phyloP scores from a whole-genome alignment of 2,888 invertebrate genomes.

The Dilophus febrilis region DNA sequence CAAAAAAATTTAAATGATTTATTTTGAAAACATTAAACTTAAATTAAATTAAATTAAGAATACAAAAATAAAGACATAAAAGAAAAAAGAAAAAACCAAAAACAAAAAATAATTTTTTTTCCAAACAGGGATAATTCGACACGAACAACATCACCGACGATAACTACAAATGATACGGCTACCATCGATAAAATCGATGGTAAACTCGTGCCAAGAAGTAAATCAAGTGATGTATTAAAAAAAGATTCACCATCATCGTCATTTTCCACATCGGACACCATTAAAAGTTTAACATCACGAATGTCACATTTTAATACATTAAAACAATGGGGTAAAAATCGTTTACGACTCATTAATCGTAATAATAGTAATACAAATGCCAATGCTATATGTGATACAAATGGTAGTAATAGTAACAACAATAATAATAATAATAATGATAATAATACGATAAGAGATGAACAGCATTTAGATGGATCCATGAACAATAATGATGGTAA shows the following conservation, averaged over 20 bases:
- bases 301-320: conserved; percentile 58
- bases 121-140: not conserved
- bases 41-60: no score
- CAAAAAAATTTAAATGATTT: no score
- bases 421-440: conserved; percentile 10
- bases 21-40: no score
- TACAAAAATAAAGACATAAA: no score
- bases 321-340: conserved; percentile 71
- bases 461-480: no score
- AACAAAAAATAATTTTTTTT: no score
- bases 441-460: not conserved
- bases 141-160: not conserved
- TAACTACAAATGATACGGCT: conserved; percentile 3
- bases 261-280: conserved; percentile 18
- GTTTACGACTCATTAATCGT: conserved; percentile 55
- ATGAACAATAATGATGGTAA: conserved; percentile 9
- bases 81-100: not conserved
- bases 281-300: conserved; percentile 32
- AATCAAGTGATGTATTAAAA: conserved; percentile 60
- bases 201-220: conserved; percentile 41
- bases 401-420: conserved; percentile 31
- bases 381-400: conserved; percentile 31
- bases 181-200: no score
- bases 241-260: conserved; percentile 37
- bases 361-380: conserved; percentile 30